Base-by-base conservation (phyloP, 2,888 invertebrate species). In the Ditula angustiorana region DNA sequence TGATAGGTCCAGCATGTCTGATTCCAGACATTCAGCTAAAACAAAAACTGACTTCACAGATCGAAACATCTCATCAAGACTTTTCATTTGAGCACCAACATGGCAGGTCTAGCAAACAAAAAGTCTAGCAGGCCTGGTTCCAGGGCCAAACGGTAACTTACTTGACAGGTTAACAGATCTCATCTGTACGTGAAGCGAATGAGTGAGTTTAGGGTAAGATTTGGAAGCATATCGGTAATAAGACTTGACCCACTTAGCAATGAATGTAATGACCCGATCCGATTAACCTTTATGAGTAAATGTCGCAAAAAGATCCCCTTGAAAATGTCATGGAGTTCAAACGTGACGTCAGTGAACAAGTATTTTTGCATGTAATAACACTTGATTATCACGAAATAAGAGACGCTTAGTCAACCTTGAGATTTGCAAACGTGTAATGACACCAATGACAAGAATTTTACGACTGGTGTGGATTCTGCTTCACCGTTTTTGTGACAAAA, bases 221-320 rank as follows among this genome's bases (percentile, higher is more conserved):
- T n/a, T n/a, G n/a, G n/a, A n/a, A n/a, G n/a, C n/a, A n/a, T n/a
- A n/a, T n/a, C n/a, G 28, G n/a, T 23, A 13, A 53, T n/a, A 21
- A 23, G 23, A n/a, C 71, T 71, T 66, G 73, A 58, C 62, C 60
- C 58, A 78, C 69, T 78, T 74, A 70, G 68, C 71, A 68, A 72
- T 47, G 21, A 57, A 49, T 71, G 66, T 70, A 76, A 74, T 73
- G 70, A 71, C 66, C 65, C 35, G 63, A 58, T 58, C 47, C 71
- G 59, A 76, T 83, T 80, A 80, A 83, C 81, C 79, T 83, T 82
- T 83, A 2, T 2, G 3, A 3, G 8, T 19, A 80, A 82, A 85
- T 79, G 75, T 63, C 78, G 74, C 66, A 62, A 66, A 69, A 75
- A 59, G 26, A 72, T 67, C 62, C 70, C n/a, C 70, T 68, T 69